phyloP scores from a whole-genome alignment of 2,113 vertebrate species.

The Grantiella picta region DNA sequence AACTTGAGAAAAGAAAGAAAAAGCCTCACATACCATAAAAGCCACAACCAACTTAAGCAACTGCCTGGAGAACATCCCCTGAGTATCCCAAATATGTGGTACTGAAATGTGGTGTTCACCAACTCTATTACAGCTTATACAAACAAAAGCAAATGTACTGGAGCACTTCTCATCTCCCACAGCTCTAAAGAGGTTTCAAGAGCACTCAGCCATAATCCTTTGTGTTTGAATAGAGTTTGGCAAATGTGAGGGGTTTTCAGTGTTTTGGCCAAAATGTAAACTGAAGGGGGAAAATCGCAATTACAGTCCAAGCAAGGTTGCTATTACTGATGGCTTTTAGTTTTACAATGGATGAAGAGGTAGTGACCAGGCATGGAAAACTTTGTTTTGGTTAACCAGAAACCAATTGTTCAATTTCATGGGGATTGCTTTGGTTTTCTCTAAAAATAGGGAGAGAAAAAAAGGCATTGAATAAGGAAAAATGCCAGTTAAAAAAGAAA shows the following conservation, averaged over 20 bases:
- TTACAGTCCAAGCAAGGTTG: background rate
- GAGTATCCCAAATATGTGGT: background rate
- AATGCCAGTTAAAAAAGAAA: background rate
- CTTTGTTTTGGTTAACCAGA: background rate
- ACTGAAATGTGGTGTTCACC: background rate
- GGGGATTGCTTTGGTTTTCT: background rate
- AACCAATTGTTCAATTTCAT: background rate
- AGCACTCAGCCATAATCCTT: background rate
- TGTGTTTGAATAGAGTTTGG: background rate
- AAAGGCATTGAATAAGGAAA: background rate
- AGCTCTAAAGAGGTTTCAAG: background rate
- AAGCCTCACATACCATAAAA: background rate
- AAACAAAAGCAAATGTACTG: background rate
- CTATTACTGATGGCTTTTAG: background rate
- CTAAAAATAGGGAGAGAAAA: background rate
- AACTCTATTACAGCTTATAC: background rate
- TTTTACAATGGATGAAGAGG: background rate
- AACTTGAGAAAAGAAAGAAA: background rate
- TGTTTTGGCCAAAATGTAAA: background rate
- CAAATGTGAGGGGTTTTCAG: background rate
- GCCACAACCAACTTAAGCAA: background rate
- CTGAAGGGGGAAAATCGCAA: background rate
- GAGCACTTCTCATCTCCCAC: background rate
- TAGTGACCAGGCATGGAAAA: background rate
- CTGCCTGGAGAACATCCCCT: background rate